Evolutionary conservation across 2,888 invertebrate species (phyloP).

Genomic region (Cordilura impudica): DNA sequence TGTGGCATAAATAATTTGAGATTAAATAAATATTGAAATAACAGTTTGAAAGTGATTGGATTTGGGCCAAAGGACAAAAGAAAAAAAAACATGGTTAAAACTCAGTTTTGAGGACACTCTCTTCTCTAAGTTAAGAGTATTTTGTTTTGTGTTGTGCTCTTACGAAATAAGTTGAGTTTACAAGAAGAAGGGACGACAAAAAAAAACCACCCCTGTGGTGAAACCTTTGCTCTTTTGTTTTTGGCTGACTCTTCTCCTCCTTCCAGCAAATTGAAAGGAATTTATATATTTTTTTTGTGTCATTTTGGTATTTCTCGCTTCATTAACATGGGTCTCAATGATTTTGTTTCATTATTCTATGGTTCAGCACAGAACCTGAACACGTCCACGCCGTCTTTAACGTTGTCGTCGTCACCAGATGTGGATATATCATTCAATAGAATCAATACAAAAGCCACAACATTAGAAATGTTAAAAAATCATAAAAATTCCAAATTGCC

Average conservation of each 20-base stretch:
- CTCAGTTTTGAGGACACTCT: background rate
- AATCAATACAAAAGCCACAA: constrained; percentile 41
- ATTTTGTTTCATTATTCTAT: constrained; percentile 77
- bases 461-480: constrained; percentile 74
- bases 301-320: constrained; percentile 32
- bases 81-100: constrained; percentile 24
- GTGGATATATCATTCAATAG: constrained; percentile 45
- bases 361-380: constrained; percentile 75
- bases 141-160: background rate
- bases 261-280: constrained; percentile 15
- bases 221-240: constrained; percentile 7
- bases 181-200: constrained; percentile 15
- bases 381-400: constrained; percentile 59
- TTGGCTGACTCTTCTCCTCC: background rate
- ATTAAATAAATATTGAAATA: background rate
- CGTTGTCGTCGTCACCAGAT: constrained; percentile 58
- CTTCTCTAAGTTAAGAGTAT: background rate
- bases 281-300: constrained; percentile 8
- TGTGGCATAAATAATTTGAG: constrained; percentile 11
- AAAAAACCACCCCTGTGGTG: constrained; percentile 32
- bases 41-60: constrained; percentile 49
- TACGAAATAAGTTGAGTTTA: background rate
- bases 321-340: constrained; percentile 75
- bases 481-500: constrained; percentile 73
- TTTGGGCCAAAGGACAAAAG: background rate